phyloP scores from a whole-genome alignment of 2,888 invertebrate species.

The Drosophila neotestacea region DNA sequence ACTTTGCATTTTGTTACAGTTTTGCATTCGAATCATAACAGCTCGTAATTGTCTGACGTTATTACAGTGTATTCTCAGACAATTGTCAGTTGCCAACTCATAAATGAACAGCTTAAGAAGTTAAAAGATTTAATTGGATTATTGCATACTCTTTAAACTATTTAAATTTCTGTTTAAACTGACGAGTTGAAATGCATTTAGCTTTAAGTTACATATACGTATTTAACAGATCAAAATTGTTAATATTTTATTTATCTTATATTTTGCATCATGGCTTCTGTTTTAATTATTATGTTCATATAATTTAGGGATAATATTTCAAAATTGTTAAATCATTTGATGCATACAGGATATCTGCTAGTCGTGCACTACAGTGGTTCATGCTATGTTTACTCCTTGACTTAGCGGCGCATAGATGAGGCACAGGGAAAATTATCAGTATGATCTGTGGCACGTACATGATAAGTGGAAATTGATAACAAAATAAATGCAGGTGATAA shows the following conservation, averaged over 20 bases:
- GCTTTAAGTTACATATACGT: too few relatives aligned
- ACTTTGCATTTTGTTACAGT: slow-evolving; percentile 40
- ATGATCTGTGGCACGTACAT: slow-evolving; percentile 53
- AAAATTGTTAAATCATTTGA: too few relatives aligned
- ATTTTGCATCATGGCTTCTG: too few relatives aligned
- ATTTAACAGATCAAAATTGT: too few relatives aligned
- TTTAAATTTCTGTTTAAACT: too few relatives aligned
- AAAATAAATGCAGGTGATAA: slow-evolving; percentile 40
- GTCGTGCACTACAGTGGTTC: neutral
- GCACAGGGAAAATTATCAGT: slow-evolving; percentile 27
- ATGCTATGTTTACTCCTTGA: neutral
- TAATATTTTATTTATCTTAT: too few relatives aligned
- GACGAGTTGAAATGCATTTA: too few relatives aligned
- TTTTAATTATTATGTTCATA: too few relatives aligned
- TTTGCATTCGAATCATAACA: slow-evolving; percentile 20
- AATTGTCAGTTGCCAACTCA: slow-evolving; percentile 24
- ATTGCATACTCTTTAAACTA: neutral
- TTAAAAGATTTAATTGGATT: neutral
- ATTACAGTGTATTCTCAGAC: slow-evolving; percentile 9
- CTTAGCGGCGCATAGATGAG: neutral
- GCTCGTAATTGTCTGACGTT: slow-evolving; percentile 28
- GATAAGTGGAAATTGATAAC: slow-evolving; percentile 49
- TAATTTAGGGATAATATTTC: too few relatives aligned
- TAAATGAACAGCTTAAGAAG: slow-evolving; percentile 2
- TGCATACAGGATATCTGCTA: neutral